A percentile compares a stretch with the other conserved stretches of the same genome.
These are phyloP conservation scores for Phyllopteryx taeniolatus DNA, from an alignment of 2,113 vertebrate genomes.

Conservation along the genomic window DNA sequence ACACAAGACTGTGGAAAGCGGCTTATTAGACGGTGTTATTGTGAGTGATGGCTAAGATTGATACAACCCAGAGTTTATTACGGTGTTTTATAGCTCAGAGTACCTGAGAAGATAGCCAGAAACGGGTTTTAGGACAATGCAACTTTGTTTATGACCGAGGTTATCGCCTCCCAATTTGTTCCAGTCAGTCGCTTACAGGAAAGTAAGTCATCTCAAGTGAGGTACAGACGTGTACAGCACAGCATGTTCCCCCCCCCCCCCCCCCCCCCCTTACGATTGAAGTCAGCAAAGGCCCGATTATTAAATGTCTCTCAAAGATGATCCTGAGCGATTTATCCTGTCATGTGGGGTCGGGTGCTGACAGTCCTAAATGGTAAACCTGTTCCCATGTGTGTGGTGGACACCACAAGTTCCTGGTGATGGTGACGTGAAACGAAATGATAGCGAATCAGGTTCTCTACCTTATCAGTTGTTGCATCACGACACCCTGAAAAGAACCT, in stretches of 20 bases:
- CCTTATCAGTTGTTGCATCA: constrained; percentile 41
- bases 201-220: no score
- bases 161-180: constrained; percentile 9
- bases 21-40: constrained; percentile 71
- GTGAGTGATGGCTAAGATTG: constrained; percentile 49
- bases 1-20: constrained; percentile 48
- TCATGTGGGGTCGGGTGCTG: no score
- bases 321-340: no score
- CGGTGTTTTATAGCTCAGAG: constrained; percentile 55
- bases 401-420: no score
- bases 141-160: constrained; percentile 49
- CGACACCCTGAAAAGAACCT: constrained; percentile 26
- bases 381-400: no score
- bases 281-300: neutral
- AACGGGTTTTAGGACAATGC: neutral
- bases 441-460: neutral
- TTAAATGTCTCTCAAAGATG: no score
- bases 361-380: no score
- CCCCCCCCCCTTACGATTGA: neutral
- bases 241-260: neutral
- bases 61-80: constrained; percentile 64
- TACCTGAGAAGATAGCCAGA: constrained; percentile 33
- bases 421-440: neutral
- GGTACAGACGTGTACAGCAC: no score
- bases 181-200: no score